Conservation (phyloP, 2,888 invertebrate genomes). For the Thereva nobilitata region DNA sequence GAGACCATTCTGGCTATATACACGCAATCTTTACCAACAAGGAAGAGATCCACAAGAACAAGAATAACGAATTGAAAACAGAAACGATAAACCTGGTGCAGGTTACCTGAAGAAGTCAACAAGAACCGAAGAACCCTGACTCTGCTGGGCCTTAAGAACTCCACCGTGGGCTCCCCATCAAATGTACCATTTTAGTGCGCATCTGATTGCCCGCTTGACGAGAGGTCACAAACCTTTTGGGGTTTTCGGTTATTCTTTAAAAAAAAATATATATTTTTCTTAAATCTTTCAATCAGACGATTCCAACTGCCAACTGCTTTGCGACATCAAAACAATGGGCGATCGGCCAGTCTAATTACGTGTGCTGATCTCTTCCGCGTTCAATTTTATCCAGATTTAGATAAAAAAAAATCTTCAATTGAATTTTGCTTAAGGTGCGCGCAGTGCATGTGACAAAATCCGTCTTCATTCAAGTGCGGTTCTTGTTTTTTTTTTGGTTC, state of each 20-base stretch:
- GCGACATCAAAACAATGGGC: no score
- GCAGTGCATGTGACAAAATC: no score
- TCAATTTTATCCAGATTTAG: no score
- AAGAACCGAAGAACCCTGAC: slow-evolving; percentile 25
- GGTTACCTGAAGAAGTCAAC: slow-evolving; percentile 26
- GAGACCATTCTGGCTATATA: slow-evolving; percentile 11
- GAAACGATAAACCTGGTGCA: slow-evolving; percentile 32
- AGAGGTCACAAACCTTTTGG: slow-evolving; percentile 51
- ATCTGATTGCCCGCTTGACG: slow-evolving; percentile 58
- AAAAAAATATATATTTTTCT: slow-evolving; percentile 2
- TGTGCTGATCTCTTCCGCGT: no score
- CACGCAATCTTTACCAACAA: slow-evolving; percentile 29
- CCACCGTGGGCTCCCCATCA: slow-evolving; percentile 41
- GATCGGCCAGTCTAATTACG: no score
- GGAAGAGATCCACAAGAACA: slow-evolving; percentile 38
- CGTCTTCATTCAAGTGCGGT: no score
- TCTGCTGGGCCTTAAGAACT: slow-evolving; percentile 35
- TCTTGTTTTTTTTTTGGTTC: no score
- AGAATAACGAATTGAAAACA: slow-evolving; percentile 37
- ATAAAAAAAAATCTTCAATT: no score
- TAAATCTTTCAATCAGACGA: neutral
- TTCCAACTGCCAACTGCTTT: no score
- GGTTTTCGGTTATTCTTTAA: slow-evolving; percentile 27
- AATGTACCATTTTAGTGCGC: slow-evolving; percentile 56
- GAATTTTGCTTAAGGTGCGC: no score